Evolutionary conservation across 2,113 vertebrate genomes (phyloP), one percentile per base, ranked within the genome.

Genomic region (Apistogramma diplotaenia): DNA sequence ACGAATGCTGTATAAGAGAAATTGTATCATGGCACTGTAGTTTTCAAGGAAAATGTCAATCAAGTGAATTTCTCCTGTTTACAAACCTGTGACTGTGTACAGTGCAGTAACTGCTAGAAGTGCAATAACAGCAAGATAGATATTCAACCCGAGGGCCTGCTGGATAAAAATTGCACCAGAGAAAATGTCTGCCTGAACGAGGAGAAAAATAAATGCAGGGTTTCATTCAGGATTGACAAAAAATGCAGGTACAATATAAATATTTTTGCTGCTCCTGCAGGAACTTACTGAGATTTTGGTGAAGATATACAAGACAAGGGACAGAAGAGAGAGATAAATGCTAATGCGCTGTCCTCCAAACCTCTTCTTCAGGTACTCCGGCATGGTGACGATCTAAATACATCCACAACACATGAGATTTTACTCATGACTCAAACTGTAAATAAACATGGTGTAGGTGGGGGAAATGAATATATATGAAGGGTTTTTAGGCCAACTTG

Each of bases 281-380:
- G 2, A 19, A 94, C 98, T 96, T 91, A 99, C 98, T n/a, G 98
- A 99, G 93, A 99, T 99, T 94, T 99, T 99, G 67, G 97, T 99
- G 89, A 99, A 97, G 62, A 99, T 87, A 57, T 99, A 99, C 5
- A 99, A 93, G 59, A 96, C 9, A 61, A 99, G 87, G 3, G 98
- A 99, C 9, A 99, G 96, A 62, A 98, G 1, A 0, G 98, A 99
- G 59, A 99, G 95, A 86, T 99, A 99, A 82, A 99, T 2, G 62
- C 96, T 96, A 81, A 99, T 99, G 5, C 98, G 93, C 7, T 96
- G 94, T n/a, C 98, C 98, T 49, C 97, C 98, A 58, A 99, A 99
- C 53, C 98, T 94, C 84, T 98, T 99, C 95, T 86, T 96, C 84
- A 99, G 92, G 57, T 99, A 99, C 89, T 99, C 98, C 0, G 99